Percentiles rank a stretch among this genome's conserved stretches.
phyloP scores from a whole-genome alignment of 2,797 vertebrate genomes.

The Hydrolagus colliei region DNA sequence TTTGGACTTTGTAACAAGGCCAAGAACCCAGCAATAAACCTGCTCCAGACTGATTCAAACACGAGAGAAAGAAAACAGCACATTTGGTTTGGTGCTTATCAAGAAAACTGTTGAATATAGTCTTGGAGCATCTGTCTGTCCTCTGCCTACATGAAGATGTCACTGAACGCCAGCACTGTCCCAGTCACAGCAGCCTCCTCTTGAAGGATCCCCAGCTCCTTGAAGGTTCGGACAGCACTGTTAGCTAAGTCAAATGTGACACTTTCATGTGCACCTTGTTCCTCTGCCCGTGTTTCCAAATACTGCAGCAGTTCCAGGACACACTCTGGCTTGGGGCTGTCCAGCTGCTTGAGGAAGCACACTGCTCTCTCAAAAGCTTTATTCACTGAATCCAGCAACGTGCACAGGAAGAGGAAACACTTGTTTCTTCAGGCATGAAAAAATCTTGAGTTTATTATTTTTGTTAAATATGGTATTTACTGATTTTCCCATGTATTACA shows the following conservation, averaged over 20 bases:
- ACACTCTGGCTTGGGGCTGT: conserved; percentile 46
- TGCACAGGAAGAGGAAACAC: conserved; percentile 77
- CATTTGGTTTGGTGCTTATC: conserved; percentile 37
- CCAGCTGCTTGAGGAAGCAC: conserved; percentile 48
- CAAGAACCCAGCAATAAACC: background rate
- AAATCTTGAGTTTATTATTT: too few relatives aligned
- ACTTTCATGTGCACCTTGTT: conserved; percentile 48
- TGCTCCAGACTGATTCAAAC: conserved; percentile 43
- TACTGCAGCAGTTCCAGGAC: conserved; percentile 45
- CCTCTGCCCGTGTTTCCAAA: conserved; percentile 44
- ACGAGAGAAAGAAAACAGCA: background rate
- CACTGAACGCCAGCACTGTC: conserved; percentile 54
- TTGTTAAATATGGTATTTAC: too few relatives aligned
- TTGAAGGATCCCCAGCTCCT: conserved; percentile 76
- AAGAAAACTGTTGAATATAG: conserved; percentile 65
- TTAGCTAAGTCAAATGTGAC: conserved; percentile 56
- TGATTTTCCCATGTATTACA: too few relatives aligned
- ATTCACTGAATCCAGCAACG: conserved; percentile 68
- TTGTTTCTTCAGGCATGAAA: conserved; percentile 40
- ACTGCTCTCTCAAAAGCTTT: conserved; percentile 51
- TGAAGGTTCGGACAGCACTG: conserved; percentile 69
- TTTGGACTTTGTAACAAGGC: background rate
- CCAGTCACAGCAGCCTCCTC: conserved; percentile 44
- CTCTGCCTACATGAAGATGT: conserved; percentile 55
- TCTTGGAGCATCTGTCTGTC: conserved; percentile 61